Conservation (phyloP, 2,113 vertebrate species). For the Telmatochromis sp. region DNA sequence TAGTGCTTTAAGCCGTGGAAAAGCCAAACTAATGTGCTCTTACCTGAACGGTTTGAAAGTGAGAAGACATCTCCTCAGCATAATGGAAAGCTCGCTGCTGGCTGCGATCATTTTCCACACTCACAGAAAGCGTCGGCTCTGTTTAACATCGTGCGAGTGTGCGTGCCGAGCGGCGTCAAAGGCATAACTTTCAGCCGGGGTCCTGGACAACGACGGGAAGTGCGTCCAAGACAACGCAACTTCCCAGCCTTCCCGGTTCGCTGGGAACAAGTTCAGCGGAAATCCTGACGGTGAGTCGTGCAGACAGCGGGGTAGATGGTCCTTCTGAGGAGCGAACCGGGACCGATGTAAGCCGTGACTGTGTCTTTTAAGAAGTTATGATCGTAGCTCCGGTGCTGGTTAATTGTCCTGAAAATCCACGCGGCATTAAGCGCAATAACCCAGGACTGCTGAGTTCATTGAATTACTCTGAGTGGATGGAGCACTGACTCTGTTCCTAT, state of each 20-base stretch:
- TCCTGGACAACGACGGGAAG: background rate
- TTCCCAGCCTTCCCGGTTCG: background rate
- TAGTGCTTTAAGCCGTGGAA: background rate
- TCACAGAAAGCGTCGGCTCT: background rate
- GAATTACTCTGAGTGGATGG: background rate
- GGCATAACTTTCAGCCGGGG: conserved; percentile 9
- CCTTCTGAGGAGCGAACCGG: background rate
- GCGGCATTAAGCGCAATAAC: background rate
- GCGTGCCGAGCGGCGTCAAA: background rate
- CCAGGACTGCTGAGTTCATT: background rate
- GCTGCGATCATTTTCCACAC: conserved; percentile 70
- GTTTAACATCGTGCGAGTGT: conserved; percentile 11
- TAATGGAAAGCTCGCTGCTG: conserved; percentile 84
- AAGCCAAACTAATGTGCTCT: conserved; percentile 40
- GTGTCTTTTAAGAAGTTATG: background rate
- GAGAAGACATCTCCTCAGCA: conserved; percentile 94
- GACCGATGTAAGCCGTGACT: background rate
- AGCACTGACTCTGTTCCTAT: background rate
- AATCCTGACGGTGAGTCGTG: background rate
- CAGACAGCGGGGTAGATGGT: background rate
- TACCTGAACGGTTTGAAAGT: conserved; percentile 97
- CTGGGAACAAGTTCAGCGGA: conserved; percentile 4
- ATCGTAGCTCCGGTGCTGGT: background rate
- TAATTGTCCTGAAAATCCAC: background rate
- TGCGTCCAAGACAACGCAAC: background rate